Base-by-base conservation (phyloP, 2,113 vertebrate species). In the Strigops habroptila region DNA sequence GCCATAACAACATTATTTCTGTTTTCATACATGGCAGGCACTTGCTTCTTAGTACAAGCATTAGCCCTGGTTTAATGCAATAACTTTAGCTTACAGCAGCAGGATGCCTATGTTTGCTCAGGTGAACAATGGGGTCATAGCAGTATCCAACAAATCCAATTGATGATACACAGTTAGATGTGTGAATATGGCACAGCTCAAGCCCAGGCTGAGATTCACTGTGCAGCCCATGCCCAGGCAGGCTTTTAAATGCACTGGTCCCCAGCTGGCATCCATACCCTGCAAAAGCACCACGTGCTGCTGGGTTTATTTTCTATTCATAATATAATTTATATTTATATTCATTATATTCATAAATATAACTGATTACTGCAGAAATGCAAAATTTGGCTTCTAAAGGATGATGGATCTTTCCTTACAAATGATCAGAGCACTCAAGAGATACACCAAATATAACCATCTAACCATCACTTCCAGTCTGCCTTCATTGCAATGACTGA, bases 1-100 rank as follows among this genome's bases (percentile, higher is more conserved):
- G 87, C 77, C 60, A 5, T 91, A 91, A 97, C 95, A 96, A 79
- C 84, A 91, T 94, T 96, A 97, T 94, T 96, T 94, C 91, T 91
- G 79, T 96, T 97, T 96, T 94, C 95, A 96, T 93, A 95, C 91
- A 71, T 4, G 76, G 91, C 95, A 95, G 88, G 86, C 79, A 53
- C 82, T 94, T 80, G 75, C 63, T 97, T 96, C 80, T 91, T 64
- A 65, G 64, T 49, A 62, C 88, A 90, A 90, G 81, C 93, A 94
- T 86, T 46, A 87, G 91, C 90, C 78, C 60, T 93, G 89, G 52
- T 59, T 88, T 87, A 88, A 82, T 83, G 81, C 94, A 94, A 31
- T 80, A 89, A 78, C 68, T 96, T 28, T 44, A 91, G 88, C 85
- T 68, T 37, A 31, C 31, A 88, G 95, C 57, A 83, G 84, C 92